phyloP scores from a whole-genome alignment of 1,140 invertebrate species.

The Ips typographus region DNA sequence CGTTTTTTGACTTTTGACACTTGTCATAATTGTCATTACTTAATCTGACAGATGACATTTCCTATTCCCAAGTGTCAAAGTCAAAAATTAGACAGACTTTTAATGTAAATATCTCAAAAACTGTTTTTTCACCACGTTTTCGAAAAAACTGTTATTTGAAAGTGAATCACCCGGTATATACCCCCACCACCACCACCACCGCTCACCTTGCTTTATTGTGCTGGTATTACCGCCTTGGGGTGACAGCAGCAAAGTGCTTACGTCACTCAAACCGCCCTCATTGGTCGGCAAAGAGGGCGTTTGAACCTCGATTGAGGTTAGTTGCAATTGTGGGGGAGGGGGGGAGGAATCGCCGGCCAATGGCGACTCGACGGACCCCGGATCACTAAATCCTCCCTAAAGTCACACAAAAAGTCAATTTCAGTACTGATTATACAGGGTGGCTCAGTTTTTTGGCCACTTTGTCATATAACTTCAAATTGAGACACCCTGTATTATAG shows the following conservation, averaged over 20 bases:
- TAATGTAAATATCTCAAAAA: too few relatives aligned
- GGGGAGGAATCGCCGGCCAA: conserved; percentile 58
- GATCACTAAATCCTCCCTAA: conserved; percentile 68
- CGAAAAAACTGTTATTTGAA: too few relatives aligned
- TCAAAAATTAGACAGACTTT: too few relatives aligned
- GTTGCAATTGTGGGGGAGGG: conserved; percentile 43
- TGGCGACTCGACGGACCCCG: conserved; percentile 62
- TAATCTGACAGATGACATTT: too few relatives aligned
- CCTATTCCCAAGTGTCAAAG: too few relatives aligned
- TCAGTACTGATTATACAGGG: too few relatives aligned
- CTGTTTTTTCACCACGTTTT: too few relatives aligned
- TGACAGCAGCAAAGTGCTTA: conserved; percentile 38
- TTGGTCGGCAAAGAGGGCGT: conserved; percentile 23
- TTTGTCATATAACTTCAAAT: too few relatives aligned
- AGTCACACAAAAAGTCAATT: neutral
- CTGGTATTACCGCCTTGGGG: conserved; percentile 40
- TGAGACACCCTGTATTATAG: too few relatives aligned
- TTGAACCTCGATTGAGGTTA: conserved; percentile 50
- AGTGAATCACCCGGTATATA: neutral
- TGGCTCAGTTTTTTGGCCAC: too few relatives aligned
- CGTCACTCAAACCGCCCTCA: conserved; percentile 36
- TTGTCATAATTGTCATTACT: too few relatives aligned
- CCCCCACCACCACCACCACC: conserved; percentile 16
- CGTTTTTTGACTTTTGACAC: too few relatives aligned
- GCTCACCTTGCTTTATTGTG: conserved; percentile 49